phyloP scores from a whole-genome alignment of 2,888 invertebrate genomes.

The Caenorhabditis imperialis region DNA sequence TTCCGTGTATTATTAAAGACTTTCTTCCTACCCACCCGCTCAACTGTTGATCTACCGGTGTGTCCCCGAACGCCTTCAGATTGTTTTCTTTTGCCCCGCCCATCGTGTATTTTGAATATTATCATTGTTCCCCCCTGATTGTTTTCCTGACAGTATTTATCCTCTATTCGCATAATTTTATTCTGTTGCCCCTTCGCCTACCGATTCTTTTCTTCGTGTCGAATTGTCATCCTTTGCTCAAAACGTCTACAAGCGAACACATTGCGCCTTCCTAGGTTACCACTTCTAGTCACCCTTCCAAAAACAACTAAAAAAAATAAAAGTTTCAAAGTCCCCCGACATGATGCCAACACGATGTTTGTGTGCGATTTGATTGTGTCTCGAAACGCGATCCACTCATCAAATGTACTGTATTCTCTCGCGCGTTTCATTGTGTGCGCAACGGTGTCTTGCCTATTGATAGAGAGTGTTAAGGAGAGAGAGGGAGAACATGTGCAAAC shows the following conservation, averaged over 20 bases:
- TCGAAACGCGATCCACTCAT: conserved; percentile 27
- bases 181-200: neutral
- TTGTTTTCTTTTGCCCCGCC: no score
- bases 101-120: conserved; percentile 16
- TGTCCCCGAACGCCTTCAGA: neutral
- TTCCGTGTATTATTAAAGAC: conserved; percentile 3
- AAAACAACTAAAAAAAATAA: neutral
- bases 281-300: conserved; percentile 30
- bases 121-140: neutral
- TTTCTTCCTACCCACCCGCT: conserved; percentile 18
- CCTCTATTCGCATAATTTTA: conserved; percentile 27
- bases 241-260: conserved; percentile 1
- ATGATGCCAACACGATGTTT: conserved; percentile 2
- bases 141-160: conserved; percentile 21
- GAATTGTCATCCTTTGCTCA: neutral
- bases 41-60: conserved; percentile 33
- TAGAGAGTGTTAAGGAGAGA: conserved; percentile 41
- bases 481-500: conserved; percentile 20
- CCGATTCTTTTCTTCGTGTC: neutral
- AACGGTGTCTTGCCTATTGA: conserved; percentile 20
- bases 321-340: no score
- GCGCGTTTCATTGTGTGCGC: conserved; percentile 12
- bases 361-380: conserved; percentile 20
- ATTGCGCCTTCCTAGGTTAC: neutral
- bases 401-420: conserved; percentile 18